phyloP scores from a whole-genome alignment of 2,113 vertebrate species.

The Dicrurus megarhynchus region DNA sequence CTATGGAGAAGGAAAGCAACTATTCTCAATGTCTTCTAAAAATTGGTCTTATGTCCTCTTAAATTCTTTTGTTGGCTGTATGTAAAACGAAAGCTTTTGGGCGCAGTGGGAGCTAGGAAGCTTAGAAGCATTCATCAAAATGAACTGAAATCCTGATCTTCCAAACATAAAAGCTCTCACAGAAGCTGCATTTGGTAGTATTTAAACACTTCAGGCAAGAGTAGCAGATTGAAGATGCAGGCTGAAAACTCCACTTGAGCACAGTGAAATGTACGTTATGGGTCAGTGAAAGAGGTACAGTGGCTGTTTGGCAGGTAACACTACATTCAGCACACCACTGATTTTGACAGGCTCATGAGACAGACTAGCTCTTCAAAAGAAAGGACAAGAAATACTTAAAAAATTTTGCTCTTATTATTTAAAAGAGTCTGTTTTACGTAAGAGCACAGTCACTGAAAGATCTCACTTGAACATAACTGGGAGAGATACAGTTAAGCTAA shows the following conservation, averaged over 20 bases:
- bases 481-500: background rate
- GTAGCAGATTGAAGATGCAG: background rate
- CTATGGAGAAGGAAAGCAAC: background rate
- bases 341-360: background rate
- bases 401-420: background rate
- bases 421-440: background rate
- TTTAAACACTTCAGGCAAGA: background rate
- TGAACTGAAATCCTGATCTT: background rate
- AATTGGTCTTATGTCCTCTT: background rate
- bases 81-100: background rate
- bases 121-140: background rate
- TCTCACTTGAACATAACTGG: background rate
- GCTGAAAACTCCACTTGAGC: background rate
- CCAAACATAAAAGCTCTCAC: background rate
- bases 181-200: background rate
- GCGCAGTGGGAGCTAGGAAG: background rate
- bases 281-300: background rate
- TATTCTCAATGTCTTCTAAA: background rate
- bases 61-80: background rate
- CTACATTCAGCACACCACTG: background rate
- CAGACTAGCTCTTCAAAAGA: background rate
- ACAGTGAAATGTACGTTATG: background rate
- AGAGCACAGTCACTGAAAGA: background rate
- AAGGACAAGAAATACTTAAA: background rate
- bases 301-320: background rate